Evolutionary conservation across 2,888 invertebrate species (phyloP), one percentile per base, ranked within the genome.

Genomic region (Pheosia gnoma): DNA sequence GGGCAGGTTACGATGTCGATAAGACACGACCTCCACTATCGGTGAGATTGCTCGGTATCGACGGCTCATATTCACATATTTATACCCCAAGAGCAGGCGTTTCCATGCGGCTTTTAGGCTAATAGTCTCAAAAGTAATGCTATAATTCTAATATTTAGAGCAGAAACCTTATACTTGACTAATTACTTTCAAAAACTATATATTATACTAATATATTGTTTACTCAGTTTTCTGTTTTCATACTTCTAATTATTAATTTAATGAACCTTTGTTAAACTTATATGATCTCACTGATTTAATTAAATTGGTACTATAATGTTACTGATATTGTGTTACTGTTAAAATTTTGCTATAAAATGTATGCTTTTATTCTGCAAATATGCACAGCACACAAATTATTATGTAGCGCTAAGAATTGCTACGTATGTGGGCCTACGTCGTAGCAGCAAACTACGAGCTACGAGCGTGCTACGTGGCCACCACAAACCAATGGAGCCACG

Each of bases 21-120:
- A 90, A 87, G 88, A 85, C 89, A 89, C 88, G 89, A 74, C 65
- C 70, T 70, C 53, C 59, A 74, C 79, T 80, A 83, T 83, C 77
- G 76, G 70, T 55, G 69, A 81, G 78, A 83, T 86, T 79, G 79
- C 78, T 80, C 85, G 73, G 83, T 81, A 83, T 71, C 68, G 71
- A 75, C 73, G 65, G 59, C 59, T 66, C 71, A 63, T 72, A 72
- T 71, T 66, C 66, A 70, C 72, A 76, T 78, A 74, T 72, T 71
- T 73, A 76, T 63, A 53, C 5, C 38, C 2, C 10, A 53, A 36
- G 37, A 37, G 37, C 70, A n/a, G 11, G n/a, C 5, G n/a, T 47
- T 47, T n/a, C n/a, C n/a, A 47, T 47, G 47, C n/a, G n/a, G n/a
- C n/a, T 47, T 11, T n/a, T 47, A 47, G n/a, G 47, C n/a, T n/a